These are phyloP conservation scores for Gadopsis bispinosus DNA, from an alignment of 2,797 vertebrate genomes.

Conservation along the genomic window DNA sequence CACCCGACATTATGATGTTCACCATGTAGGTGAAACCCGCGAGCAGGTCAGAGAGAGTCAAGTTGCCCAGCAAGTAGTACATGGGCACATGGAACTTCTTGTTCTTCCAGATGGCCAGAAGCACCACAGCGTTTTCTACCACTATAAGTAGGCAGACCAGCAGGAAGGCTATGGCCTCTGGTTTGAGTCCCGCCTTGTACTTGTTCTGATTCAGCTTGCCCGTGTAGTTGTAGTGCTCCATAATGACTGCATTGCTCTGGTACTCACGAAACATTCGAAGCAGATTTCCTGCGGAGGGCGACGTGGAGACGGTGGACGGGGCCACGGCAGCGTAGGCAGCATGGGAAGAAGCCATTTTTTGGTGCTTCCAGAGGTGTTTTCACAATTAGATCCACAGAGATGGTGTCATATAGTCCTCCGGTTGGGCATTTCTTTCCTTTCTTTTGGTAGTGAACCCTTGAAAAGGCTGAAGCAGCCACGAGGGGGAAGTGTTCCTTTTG, in stretches of 20 bases:
- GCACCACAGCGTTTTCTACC: conserved; percentile 88
- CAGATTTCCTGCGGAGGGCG: conserved; percentile 56
- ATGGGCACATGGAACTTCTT: conserved; percentile 93
- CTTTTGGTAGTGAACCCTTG: neutral
- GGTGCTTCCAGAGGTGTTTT: neutral
- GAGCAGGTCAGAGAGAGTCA: conserved; percentile 91
- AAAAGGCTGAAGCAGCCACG: neutral
- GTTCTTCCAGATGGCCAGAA: conserved; percentile 90
- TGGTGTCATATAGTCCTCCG: conserved; percentile 56
- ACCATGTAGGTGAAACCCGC: conserved; percentile 92
- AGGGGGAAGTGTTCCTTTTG: conserved; percentile 27
- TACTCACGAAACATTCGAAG: conserved; percentile 81
- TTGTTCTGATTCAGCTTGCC: conserved; percentile 88
- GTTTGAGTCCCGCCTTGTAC: conserved; percentile 86
- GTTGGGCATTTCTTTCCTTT: conserved; percentile 52
- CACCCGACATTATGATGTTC: conserved; percentile 90
- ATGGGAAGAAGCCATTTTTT: conserved; percentile 53
- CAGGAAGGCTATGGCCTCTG: conserved; percentile 85
- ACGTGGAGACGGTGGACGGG: conserved; percentile 48
- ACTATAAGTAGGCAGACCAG: conserved; percentile 90
- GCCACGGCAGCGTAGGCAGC: conserved; percentile 49
- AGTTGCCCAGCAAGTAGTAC: conserved; percentile 91
- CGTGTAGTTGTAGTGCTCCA: conserved; percentile 89
- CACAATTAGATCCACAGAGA: conserved; percentile 52
- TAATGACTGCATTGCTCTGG: conserved; percentile 83